These are phyloP conservation scores for Catostomus latipinnis DNA, from an alignment of 2,797 vertebrate genomes.

Conservation along the genomic window DNA sequence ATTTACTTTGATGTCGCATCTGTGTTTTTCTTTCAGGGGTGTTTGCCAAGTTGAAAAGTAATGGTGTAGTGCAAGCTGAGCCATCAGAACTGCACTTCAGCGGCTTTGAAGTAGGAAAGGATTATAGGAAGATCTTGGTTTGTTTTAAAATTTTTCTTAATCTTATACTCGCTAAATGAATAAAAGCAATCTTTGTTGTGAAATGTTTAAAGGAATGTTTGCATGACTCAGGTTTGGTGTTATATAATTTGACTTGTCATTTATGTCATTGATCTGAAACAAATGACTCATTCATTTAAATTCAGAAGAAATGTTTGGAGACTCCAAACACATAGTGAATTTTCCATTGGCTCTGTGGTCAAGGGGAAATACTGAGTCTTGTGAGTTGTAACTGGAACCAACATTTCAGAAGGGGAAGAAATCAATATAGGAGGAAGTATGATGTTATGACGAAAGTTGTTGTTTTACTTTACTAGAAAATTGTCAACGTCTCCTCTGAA, in stretches of 20 bases:
- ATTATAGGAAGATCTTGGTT: slow-evolving; percentile 85
- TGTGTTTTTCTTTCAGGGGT: slow-evolving; percentile 73
- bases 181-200: background rate
- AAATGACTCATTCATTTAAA: background rate
- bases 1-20: background rate
- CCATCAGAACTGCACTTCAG: slow-evolving; percentile 90
- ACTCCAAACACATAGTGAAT: background rate
- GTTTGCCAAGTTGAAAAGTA: slow-evolving; percentile 79
- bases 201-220: slow-evolving; percentile 8
- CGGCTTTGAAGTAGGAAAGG: slow-evolving; percentile 84
- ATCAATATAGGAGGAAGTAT: slow-evolving; percentile 22
- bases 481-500: slow-evolving; percentile 87
- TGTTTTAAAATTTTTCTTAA: slow-evolving; percentile 56
- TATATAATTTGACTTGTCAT: background rate
- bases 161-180: background rate
- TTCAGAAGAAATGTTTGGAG: background rate
- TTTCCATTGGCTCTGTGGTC: slow-evolving; percentile 4
- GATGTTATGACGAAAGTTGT: slow-evolving; percentile 40
- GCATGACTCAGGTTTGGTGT: background rate
- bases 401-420: slow-evolving; percentile 19
- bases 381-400: slow-evolving; percentile 7
- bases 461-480: slow-evolving; percentile 75
- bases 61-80: slow-evolving; percentile 80
- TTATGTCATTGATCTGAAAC: background rate
- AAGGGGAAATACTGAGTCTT: background rate